phyloP scores from a whole-genome alignment of 2,113 vertebrate genomes.

The Onychostoma macrolepis region DNA sequence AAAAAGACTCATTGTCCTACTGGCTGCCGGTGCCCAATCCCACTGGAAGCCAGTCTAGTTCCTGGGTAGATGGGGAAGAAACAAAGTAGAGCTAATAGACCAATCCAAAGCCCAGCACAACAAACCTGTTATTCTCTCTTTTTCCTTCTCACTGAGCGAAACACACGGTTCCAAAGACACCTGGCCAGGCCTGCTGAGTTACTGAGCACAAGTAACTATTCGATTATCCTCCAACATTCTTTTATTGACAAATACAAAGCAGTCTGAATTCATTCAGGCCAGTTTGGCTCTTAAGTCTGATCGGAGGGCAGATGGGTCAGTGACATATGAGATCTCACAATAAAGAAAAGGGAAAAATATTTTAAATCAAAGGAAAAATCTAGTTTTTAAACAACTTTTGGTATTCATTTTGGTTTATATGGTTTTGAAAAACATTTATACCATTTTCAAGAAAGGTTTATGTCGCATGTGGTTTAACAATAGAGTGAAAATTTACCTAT shows the following conservation, averaged over 20 bases:
- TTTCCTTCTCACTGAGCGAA: constrained; percentile 32
- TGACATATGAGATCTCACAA: background rate
- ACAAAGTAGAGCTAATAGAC: constrained; percentile 61
- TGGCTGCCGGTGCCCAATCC: constrained; percentile 46
- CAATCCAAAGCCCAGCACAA: constrained; percentile 62
- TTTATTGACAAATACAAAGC: constrained; percentile 16
- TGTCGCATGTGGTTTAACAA: no score
- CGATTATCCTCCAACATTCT: constrained; percentile 13
- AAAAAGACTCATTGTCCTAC: constrained; percentile 67
- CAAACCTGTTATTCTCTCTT: constrained; percentile 59
- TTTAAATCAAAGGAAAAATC: background rate
- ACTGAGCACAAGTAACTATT: constrained; percentile 39
- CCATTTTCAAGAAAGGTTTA: no score
- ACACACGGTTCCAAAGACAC: constrained; percentile 42
- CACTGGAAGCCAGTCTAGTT: constrained; percentile 53
- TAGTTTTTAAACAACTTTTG: background rate
- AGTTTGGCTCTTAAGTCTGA: background rate
- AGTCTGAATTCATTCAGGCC: constrained; percentile 1
- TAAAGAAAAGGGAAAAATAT: background rate
- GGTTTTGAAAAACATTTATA: background rate
- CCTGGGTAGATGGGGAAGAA: constrained; percentile 56
- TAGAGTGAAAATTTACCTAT: no score
- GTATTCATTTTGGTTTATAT: background rate
- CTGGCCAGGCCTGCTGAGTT: constrained; percentile 48
- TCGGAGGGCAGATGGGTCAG: background rate